Percentiles rank a stretch among this genome's conserved stretches.
These are phyloP conservation scores for Prionace glauca DNA, from an alignment of 2,797 vertebrate species.

Conservation along the genomic window DNA sequence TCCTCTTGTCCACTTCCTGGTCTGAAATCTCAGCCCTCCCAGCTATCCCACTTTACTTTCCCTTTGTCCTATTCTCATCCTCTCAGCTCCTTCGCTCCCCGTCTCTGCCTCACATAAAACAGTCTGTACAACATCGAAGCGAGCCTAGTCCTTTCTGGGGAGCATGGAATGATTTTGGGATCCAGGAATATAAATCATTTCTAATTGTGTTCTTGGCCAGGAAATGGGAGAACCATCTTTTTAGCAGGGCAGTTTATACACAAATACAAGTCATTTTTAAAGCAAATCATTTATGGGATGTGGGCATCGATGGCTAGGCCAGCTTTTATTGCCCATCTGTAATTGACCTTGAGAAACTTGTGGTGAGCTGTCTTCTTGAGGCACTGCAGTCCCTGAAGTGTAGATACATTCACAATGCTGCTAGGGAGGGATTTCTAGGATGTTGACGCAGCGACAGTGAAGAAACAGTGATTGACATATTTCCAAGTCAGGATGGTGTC, in stretches of 20 bases:
- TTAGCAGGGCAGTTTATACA: not conserved
- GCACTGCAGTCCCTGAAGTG: too few relatives aligned
- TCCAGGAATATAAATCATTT: not conserved
- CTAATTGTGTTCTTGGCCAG: not conserved
- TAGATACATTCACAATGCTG: too few relatives aligned
- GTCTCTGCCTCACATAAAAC: not conserved
- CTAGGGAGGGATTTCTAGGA: too few relatives aligned
- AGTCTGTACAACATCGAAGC: not conserved
- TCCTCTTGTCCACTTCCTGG: not conserved
- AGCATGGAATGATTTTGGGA: not conserved
- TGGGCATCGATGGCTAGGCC: too few relatives aligned
- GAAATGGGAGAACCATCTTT: not conserved
- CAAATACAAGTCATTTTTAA: not conserved
- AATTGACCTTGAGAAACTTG: too few relatives aligned
- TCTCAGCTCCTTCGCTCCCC: not conserved
- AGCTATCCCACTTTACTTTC: not conserved
- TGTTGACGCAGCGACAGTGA: too few relatives aligned
- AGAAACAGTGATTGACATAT: too few relatives aligned
- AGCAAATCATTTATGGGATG: too few relatives aligned
- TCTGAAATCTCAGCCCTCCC: not conserved
- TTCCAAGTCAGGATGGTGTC: too few relatives aligned
- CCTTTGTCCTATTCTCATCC: not conserved
- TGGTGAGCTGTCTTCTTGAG: too few relatives aligned
- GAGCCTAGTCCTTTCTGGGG: too few relatives aligned
- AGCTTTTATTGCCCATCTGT: too few relatives aligned